phyloP scores from a whole-genome alignment of 2,797 vertebrate genomes.

The Decapterus maruadsi region DNA sequence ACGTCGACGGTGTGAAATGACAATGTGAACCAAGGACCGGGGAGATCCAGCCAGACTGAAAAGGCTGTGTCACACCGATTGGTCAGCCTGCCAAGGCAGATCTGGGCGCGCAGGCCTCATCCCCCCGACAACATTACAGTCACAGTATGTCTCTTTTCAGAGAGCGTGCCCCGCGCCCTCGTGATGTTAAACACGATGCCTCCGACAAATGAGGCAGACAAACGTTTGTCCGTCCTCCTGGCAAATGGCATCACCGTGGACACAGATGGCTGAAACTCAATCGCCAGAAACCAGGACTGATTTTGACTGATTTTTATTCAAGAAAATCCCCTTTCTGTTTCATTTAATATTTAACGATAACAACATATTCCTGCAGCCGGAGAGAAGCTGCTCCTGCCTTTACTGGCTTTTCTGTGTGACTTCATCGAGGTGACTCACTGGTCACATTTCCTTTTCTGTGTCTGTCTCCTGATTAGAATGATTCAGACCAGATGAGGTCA shows the following conservation, averaged over 20 bases:
- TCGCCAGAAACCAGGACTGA: not conserved
- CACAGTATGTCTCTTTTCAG: not conserved
- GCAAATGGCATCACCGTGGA: conserved; percentile 8
- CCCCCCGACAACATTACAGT: not conserved
- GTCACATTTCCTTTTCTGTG: not conserved
- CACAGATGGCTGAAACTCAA: conserved; percentile 32
- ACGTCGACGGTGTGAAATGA: not conserved
- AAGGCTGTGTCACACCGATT: conserved; percentile 25
- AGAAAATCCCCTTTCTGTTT: not conserved
- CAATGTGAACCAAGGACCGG: not conserved
- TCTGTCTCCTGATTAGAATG: not conserved
- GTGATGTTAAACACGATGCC: conserved; percentile 10
- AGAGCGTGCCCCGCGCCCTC: not conserved
- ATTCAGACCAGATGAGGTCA: conserved; percentile 18
- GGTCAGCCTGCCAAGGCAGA: conserved; percentile 1
- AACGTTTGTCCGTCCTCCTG: not conserved
- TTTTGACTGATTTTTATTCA: not conserved
- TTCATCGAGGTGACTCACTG: not conserved
- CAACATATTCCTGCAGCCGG: not conserved
- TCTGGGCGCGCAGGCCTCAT: not conserved
- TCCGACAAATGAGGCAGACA: conserved; percentile 22
- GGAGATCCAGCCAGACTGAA: not conserved
- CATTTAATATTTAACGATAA: not conserved
- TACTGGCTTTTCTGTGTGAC: not conserved
- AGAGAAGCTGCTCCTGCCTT: not conserved